Conservation (phyloP, 2,797 vertebrate genomes). For the Eleutherodactylus coqui region DNA sequence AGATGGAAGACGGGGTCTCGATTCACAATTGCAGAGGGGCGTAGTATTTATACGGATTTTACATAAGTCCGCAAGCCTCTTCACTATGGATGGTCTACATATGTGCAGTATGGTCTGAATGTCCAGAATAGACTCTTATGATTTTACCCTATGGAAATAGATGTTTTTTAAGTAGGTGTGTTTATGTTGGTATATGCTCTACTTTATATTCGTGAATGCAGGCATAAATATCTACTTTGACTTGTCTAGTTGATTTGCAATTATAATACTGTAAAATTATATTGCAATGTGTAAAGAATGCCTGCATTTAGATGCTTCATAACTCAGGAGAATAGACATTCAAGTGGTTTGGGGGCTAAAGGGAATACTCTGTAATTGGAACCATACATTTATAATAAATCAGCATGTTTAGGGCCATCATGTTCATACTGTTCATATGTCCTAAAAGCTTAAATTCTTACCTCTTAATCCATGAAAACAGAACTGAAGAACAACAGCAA, state of each 20-base stretch:
- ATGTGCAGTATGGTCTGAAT: too few relatives aligned
- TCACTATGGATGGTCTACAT: too few relatives aligned
- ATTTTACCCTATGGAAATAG: background rate
- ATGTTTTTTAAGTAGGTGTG: background rate
- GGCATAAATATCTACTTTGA: background rate
- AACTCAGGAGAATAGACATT: constrained; percentile 16
- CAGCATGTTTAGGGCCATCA: constrained; percentile 7
- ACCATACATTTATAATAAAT: constrained; percentile 9
- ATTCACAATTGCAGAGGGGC: too few relatives aligned
- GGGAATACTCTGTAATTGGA: constrained; percentile 24
- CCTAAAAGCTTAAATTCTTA: constrained; percentile 37
- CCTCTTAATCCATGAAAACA: constrained; percentile 24
- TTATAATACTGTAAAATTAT: constrained; percentile 20
- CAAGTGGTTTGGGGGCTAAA: background rate
- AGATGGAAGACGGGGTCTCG: too few relatives aligned
- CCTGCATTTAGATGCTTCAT: background rate
- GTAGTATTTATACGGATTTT: too few relatives aligned
- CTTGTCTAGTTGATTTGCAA: constrained; percentile 12
- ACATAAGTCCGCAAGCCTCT: too few relatives aligned
- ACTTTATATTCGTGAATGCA: background rate
- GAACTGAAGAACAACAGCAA: constrained; percentile 28
- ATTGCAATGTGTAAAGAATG: constrained; percentile 16
- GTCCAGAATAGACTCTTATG: background rate
- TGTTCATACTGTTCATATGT: constrained; percentile 40
- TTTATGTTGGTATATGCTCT: background rate